Percentiles rank a stretch among this genome's conserved stretches.
phyloP scores from a whole-genome alignment of 2,113 vertebrate species.

The Ahaetulla prasina region DNA sequence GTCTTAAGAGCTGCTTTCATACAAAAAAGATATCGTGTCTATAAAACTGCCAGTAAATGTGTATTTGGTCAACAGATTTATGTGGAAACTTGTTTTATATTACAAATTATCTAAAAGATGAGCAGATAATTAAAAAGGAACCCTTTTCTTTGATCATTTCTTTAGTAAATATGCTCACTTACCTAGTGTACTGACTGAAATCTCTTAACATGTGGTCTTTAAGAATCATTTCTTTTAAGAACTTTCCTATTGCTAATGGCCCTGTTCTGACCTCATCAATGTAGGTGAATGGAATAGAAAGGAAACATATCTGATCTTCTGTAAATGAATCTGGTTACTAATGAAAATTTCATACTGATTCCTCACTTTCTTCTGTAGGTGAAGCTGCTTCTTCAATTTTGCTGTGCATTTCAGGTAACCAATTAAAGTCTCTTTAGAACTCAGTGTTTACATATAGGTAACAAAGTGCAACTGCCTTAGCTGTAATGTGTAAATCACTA shows the following conservation, averaged over 20 bases:
- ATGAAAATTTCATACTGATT: conserved; percentile 21
- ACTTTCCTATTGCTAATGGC: conserved; percentile 15
- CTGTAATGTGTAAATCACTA: conserved; percentile 27
- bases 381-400: conserved; percentile 12
- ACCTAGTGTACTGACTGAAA: conserved; percentile 31
- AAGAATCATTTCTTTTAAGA: conserved; percentile 41
- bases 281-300: neutral
- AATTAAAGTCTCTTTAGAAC: conserved; percentile 39
- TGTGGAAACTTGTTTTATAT: conserved; percentile 48
- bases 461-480: neutral
- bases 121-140: conserved; percentile 39
- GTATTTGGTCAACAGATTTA: conserved; percentile 25
- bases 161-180: conserved; percentile 10
- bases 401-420: conserved; percentile 24
- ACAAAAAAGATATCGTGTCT: conserved; percentile 39
- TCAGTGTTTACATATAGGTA: conserved; percentile 31
- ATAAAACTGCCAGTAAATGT: conserved; percentile 42
- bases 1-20: conserved; percentile 55
- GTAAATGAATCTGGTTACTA: conserved; percentile 24
- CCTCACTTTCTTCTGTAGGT: conserved; percentile 14
- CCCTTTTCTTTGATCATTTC: conserved; percentile 39
- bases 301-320: conserved; percentile 8
- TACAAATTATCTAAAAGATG: conserved; percentile 49
- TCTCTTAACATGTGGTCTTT: neutral
- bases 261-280: neutral